A percentile compares a stretch with the other conserved stretches of the same genome.
These are phyloP conservation scores for Agrypnus murinus DNA, from an alignment of 2,888 invertebrate species.

Conservation along the genomic window DNA sequence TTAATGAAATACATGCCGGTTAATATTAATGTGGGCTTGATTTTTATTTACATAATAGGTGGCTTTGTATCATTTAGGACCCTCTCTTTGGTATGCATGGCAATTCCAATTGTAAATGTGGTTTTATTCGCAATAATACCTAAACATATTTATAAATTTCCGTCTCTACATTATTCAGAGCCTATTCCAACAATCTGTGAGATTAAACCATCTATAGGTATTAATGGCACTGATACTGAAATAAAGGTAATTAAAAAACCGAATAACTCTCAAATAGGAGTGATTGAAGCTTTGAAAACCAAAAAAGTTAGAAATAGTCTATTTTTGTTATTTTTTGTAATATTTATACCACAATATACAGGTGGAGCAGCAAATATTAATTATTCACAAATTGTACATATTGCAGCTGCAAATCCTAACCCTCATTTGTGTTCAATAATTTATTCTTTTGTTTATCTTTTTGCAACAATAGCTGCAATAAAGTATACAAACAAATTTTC, in stretches of 20 bases:
- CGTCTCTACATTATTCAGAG: neutral
- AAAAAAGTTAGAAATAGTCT: constrained; percentile 54
- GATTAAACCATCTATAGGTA: neutral
- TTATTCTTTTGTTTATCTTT: constrained; percentile 63
- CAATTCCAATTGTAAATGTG: constrained; percentile 50
- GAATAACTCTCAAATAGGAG: constrained; percentile 33
- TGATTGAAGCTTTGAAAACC: constrained; percentile 43
- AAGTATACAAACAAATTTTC: constrained; percentile 60
- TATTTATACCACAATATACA: constrained; percentile 67
- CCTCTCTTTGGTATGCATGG: constrained; percentile 49
- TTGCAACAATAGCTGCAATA: constrained; percentile 61
- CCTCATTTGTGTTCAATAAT: constrained; percentile 63
- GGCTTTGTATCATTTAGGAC: constrained; percentile 63
- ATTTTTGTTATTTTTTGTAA: constrained; percentile 59
- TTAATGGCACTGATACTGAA: neutral
- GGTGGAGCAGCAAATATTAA: constrained; percentile 67
- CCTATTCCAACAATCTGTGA: neutral
- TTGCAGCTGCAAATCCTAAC: constrained; percentile 59
- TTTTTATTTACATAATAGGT: constrained; percentile 63
- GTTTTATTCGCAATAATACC: constrained; percentile 46
- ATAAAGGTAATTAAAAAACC: too few species aligned
- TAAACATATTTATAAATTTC: neutral
- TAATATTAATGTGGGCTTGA: constrained; percentile 62
- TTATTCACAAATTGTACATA: constrained; percentile 67
- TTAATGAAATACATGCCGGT: constrained; percentile 63